Base-by-base conservation (phyloP, 2,888 invertebrate genomes). In the Coremacera marginata region DNA sequence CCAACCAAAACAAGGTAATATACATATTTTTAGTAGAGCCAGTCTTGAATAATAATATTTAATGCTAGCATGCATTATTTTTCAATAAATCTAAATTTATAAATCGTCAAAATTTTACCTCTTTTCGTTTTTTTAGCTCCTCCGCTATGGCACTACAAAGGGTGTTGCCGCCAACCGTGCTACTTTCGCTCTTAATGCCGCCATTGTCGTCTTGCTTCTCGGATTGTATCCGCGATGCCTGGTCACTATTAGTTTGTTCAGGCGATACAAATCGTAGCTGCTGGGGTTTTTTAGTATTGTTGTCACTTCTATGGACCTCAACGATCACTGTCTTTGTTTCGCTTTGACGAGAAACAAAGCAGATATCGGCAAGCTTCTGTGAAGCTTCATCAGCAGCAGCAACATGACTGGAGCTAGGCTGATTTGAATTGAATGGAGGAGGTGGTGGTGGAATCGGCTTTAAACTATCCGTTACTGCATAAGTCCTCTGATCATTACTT, bases 321-420 rank as follows among this genome's bases (percentile, higher is more conserved):
- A 94, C 95, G 31, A 94, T 92, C 77, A 94, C 93, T 25, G 93
- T 93, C 88, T 94, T 94, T 78, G 90, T 91, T 81, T 92, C 91
- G 72, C 86, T 89, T 79, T 90, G 90, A 78, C 89, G 89, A 57
- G 89, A 88, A 27, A 89, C 88, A 84, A 90, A 86, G 77, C 90
- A 89, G 80, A 89, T 89, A 80, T 90, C 89, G 11, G 89, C 88
- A 74, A 89, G 84, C 82, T 89, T 88, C 51, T 70, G 63, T 27
- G 37, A 68, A 37, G 37, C 22, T 25, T 44, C 4, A 5, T 25
- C 16, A 25, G 9, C 8, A 14, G 16, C 52, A 2, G 51, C 16
- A 25, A 4, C 16, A 19, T 14, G 37, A 62, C 11, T 71, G 68
- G 0, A 51, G 68, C 44, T 51, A 25, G 51, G 3, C 7, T 25